Evolutionary conservation across 2,888 invertebrate species (phyloP).

Genomic region (Diabrotica balteata): DNA sequence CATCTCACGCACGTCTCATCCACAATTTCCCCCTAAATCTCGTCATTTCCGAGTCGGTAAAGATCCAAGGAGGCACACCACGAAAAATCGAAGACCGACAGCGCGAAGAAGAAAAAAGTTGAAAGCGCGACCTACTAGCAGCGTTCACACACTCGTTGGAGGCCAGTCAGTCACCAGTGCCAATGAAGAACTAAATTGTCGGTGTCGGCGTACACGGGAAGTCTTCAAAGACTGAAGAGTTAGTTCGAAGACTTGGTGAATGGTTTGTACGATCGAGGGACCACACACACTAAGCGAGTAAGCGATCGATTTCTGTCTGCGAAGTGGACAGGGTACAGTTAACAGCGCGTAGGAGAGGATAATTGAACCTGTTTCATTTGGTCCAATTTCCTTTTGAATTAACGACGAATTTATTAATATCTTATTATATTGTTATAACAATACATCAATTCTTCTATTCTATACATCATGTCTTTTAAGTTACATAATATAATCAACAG

Average conservation of each 20-base stretch:
- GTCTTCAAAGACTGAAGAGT: constrained; percentile 16
- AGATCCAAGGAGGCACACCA: neutral
- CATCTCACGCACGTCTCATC: constrained; percentile 19
- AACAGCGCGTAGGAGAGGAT: too few species aligned
- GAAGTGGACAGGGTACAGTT: too few species aligned
- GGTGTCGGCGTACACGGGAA: constrained; percentile 2
- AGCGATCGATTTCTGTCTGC: constrained; percentile 18
- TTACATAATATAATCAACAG: too few species aligned
- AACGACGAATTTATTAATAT: too few species aligned
- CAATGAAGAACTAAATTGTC: constrained; percentile 36
- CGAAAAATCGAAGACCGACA: constrained; percentile 2
- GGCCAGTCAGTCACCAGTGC: constrained; percentile 44
- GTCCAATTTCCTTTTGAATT: too few species aligned
- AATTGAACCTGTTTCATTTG: too few species aligned
- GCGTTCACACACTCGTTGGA: constrained; percentile 30
- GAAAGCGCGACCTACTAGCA: constrained; percentile 38
- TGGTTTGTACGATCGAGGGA: constrained; percentile 13
- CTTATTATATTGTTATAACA: too few species aligned
- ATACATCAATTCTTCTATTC: too few species aligned
- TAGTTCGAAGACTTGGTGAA: constrained; percentile 23
- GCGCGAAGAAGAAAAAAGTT: neutral
- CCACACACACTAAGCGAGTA: constrained; percentile 9
- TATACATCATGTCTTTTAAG: too few species aligned
- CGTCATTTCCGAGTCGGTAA: constrained; percentile 2
- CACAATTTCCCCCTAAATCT: constrained; percentile 6